Percentiles rank a stretch among this genome's conserved stretches.
phyloP scores from a whole-genome alignment of 2,888 invertebrate species.

The Graphium colonna region DNA sequence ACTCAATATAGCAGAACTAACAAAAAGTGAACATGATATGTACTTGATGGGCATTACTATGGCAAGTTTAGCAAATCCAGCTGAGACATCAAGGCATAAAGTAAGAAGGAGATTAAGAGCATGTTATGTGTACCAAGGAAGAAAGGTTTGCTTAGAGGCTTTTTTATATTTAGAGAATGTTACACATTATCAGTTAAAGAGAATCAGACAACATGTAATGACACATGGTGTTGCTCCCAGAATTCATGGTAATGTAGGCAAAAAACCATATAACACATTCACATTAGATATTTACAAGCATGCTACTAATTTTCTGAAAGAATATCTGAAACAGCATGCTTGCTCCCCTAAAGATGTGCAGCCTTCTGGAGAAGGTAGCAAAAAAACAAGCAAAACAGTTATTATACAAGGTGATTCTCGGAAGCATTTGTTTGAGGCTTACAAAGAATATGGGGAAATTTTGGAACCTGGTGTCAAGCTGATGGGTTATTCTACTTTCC shows the following conservation, averaged over 20 bases:
- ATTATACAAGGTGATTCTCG: conserved; percentile 78
- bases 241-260: conserved; percentile 89
- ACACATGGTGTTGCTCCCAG: conserved; percentile 89
- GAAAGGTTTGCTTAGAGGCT: conserved; percentile 88
- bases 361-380: conserved; percentile 67
- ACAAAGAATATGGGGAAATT: conserved; percentile 86
- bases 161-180: conserved; percentile 90
- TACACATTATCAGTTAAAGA: conserved; percentile 88
- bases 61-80: conserved; percentile 88
- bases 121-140: conserved; percentile 88
- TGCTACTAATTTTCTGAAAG: conserved; percentile 87
- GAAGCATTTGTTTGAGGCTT: conserved; percentile 87
- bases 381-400: conserved; percentile 72
- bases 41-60: conserved; percentile 92
- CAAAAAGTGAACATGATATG: conserved; percentile 91
- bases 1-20: conserved; percentile 88
- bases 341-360: conserved; percentile 75
- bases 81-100: conserved; percentile 85
- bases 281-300: conserved; percentile 88
- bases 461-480: conserved; percentile 85
- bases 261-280: conserved; percentile 89
- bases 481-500: conserved; percentile 90
- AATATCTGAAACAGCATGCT: conserved; percentile 84
- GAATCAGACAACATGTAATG: conserved; percentile 88
- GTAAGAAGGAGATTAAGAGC: conserved; percentile 86